These are phyloP conservation scores for Sander vitreus DNA, from an alignment of 2,113 vertebrate genomes.

Conservation along the genomic window DNA sequence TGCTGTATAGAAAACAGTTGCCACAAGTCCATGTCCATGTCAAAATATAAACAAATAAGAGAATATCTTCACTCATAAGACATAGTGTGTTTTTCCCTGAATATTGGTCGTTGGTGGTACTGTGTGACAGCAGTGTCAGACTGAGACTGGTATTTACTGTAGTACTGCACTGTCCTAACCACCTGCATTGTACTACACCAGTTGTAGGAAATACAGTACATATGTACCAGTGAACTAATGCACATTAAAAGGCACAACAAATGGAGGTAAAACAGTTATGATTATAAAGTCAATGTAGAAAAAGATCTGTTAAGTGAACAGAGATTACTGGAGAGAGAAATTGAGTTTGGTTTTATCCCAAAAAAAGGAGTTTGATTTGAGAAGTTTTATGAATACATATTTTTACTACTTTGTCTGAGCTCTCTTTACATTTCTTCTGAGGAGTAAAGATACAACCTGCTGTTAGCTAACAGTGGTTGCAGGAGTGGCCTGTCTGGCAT, in stretches of 20 bases:
- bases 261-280: not conserved
- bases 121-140: not conserved
- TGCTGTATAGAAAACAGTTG: no score
- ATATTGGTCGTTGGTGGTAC: not conserved
- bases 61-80: not conserved
- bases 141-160: not conserved
- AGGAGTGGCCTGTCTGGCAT: slow-evolving; percentile 49
- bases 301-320: not conserved
- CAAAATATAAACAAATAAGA: not conserved
- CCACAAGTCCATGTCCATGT: no score
- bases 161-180: not conserved
- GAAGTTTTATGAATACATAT: not conserved
- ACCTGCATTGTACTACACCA: not conserved
- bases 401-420: not conserved
- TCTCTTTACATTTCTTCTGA: slow-evolving; percentile 10
- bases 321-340: not conserved
- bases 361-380: not conserved
- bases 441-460: slow-evolving; percentile 12
- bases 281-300: not conserved
- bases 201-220: not conserved
- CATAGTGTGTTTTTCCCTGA: not conserved
- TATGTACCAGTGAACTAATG: not conserved
- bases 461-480: slow-evolving; percentile 40
- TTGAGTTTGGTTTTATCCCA: not conserved
- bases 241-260: not conserved